A percentile compares a stretch with the other conserved stretches of the same genome.
phyloP scores from a whole-genome alignment of 1,140 invertebrate genomes.

The Calephelis nemesis region DNA sequence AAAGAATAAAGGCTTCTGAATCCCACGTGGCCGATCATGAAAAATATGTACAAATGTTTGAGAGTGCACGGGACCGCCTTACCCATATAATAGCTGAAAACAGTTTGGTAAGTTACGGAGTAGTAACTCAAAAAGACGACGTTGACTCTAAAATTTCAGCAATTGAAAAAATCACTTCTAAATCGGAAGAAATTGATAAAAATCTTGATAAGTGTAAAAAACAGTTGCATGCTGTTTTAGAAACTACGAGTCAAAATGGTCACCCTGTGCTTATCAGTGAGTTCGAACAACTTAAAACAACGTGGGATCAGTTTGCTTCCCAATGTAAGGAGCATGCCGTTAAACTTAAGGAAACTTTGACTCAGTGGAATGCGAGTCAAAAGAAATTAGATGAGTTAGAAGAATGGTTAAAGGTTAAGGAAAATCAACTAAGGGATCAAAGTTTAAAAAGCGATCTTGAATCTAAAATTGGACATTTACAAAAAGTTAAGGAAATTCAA shows the following conservation, averaged over 20 bases:
- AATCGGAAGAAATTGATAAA: conserved; percentile 86
- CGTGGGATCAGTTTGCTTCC: conserved; percentile 89
- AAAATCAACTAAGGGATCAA: conserved; percentile 92
- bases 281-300: conserved; percentile 86
- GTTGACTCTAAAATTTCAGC: conserved; percentile 86
- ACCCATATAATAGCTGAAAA: conserved; percentile 85
- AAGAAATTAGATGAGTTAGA: conserved; percentile 87
- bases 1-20: conserved; percentile 84
- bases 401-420: conserved; percentile 91
- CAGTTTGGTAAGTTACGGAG: conserved; percentile 83
- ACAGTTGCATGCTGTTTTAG: conserved; percentile 85
- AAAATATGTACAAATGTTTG: conserved; percentile 88
- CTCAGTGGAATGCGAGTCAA: conserved; percentile 90
- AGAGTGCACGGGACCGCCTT: conserved; percentile 87
- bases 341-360: conserved; percentile 85
- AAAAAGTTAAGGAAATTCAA: conserved; percentile 88
- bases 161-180: conserved; percentile 87
- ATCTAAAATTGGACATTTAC: conserved; percentile 89
- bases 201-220: conserved; percentile 85
- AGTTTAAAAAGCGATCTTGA: conserved; percentile 91
- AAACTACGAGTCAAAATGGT: conserved; percentile 89
- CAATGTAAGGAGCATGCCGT: conserved; percentile 84
- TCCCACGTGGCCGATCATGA: conserved; percentile 90
- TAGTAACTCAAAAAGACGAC: conserved; percentile 85
- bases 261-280: conserved; percentile 87